Base-by-base conservation (phyloP, 2,888 invertebrate species). In the Dendrolimus pini region DNA sequence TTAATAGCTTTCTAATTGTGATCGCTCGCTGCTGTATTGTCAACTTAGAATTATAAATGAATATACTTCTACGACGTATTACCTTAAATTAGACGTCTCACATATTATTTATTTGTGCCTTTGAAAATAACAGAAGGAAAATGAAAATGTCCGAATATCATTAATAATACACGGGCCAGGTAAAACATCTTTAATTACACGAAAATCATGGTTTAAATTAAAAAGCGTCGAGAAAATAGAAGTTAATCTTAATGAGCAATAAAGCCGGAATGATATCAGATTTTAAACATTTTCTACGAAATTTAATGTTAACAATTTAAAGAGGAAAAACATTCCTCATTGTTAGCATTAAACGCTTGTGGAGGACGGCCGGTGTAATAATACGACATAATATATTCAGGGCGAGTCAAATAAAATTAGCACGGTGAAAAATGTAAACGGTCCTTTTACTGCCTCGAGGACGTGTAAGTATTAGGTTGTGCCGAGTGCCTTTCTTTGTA, bases 391-490 rank as follows among this genome's bases (percentile, higher is more conserved):
- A 89, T 90, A 89, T 89, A 89, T 90, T 89, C 89, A 87, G 82
- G 84, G 76, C 74, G 84, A 89, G 89, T 87, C 86, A 89, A 89
- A 89, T 89, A 88, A 89, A 90, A 90, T 90, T 89, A 90, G 90
- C 84, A 87, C 88, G 86, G 82, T 87, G 85, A 89, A 89, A 89
- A 89, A 90, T 90, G 87, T 89, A 85, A 89, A 88, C 87, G 89
- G 78, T 76, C 77, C 77, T 84, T 85, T 89, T 85, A 86, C 80
- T 79, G 82, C 76, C 77, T 77, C 69, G 75, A 82, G 83, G 78
- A 88, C 89, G 87, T 87, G 89, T 83, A 83, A 81, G 86, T 77
- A 85, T 86, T 81, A 81, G 76, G 72, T 68, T 70, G 72, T 72
- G 72, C 68, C 57, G 66, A 68, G 69, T 62, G 72, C 76, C 70